A percentile compares a stretch with the other conserved stretches of the same genome.
Evolutionary conservation across 2,888 invertebrate genomes (phyloP).

Genomic region (Deilephila elpenor): DNA sequence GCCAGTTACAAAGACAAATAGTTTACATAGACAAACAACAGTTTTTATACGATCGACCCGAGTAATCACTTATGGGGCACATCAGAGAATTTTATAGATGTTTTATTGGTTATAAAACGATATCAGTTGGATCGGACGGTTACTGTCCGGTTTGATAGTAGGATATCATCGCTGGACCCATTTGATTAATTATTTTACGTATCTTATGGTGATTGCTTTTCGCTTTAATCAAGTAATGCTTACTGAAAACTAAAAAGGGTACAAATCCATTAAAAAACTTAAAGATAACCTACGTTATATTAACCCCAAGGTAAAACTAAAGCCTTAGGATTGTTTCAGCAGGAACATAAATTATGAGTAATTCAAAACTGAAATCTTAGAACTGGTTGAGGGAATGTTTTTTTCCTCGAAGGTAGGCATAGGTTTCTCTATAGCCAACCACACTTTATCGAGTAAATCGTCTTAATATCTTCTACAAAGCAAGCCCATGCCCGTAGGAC

Average conservation of each 20-base stretch:
- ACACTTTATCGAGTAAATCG: too few species aligned
- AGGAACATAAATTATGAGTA: too few species aligned
- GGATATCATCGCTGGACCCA: background rate
- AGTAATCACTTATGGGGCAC: slow-evolving; percentile 61
- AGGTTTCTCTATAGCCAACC: too few species aligned
- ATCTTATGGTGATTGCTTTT: slow-evolving; percentile 2
- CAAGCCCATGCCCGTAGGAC: too few species aligned
- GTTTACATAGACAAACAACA: slow-evolving; percentile 1
- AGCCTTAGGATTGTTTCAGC: too few species aligned
- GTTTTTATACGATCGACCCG: slow-evolving; percentile 18
- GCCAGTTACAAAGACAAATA: background rate
- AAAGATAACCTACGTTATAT: too few species aligned
- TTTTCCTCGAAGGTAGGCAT: too few species aligned
- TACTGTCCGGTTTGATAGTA: slow-evolving; percentile 23
- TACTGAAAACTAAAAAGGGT: background rate
- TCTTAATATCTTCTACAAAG: too few species aligned
- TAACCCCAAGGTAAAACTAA: too few species aligned
- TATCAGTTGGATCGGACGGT: background rate
- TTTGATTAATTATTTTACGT: slow-evolving; percentile 16
- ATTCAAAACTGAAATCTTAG: too few species aligned
- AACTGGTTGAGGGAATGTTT: too few species aligned
- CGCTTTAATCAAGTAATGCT: background rate
- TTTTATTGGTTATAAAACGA: slow-evolving; percentile 61
- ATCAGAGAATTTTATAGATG: slow-evolving; percentile 55
- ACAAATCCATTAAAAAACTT: too few species aligned